Conservation (phyloP, 2,888 invertebrate genomes). For the Biston betularia region DNA sequence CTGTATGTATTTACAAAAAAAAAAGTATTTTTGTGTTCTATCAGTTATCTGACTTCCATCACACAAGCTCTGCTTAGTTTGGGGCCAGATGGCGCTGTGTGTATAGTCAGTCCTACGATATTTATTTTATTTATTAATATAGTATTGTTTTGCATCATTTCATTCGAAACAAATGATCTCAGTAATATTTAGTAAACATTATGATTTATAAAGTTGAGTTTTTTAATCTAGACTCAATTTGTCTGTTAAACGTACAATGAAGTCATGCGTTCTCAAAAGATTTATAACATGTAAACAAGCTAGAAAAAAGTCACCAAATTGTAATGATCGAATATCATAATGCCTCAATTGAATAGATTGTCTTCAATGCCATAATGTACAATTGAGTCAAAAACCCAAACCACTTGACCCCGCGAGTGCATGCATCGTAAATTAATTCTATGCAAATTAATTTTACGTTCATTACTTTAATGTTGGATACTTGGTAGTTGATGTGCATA, state of each 20-base stretch:
- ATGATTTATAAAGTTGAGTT: no score
- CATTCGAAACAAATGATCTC: no score
- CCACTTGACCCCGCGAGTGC: conserved; percentile 12
- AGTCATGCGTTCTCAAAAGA: background rate
- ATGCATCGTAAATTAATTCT: conserved; percentile 25
- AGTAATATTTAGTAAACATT: no score
- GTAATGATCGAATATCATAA: conserved; percentile 11
- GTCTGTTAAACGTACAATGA: background rate
- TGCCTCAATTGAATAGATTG: conserved; percentile 27
- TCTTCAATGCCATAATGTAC: conserved; percentile 22
- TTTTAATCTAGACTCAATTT: no score
- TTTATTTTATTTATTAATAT: no score
- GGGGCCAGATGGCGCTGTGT: no score
- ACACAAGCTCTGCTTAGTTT: no score
- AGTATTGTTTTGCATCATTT: no score
- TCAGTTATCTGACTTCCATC: no score
- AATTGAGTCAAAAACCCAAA: conserved; percentile 23
- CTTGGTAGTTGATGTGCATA: background rate
- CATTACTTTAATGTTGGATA: conserved; percentile 11
- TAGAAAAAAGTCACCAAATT: background rate
- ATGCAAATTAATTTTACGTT: conserved; percentile 19
- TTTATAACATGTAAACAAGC: background rate
- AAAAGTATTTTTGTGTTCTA: no score
- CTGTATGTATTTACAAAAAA: no score
- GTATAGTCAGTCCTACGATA: no score